Evolutionary conservation across 2,113 vertebrate genomes (phyloP), one percentile per base, ranked within the genome.

Genomic region (Pelobates fuscus): DNA sequence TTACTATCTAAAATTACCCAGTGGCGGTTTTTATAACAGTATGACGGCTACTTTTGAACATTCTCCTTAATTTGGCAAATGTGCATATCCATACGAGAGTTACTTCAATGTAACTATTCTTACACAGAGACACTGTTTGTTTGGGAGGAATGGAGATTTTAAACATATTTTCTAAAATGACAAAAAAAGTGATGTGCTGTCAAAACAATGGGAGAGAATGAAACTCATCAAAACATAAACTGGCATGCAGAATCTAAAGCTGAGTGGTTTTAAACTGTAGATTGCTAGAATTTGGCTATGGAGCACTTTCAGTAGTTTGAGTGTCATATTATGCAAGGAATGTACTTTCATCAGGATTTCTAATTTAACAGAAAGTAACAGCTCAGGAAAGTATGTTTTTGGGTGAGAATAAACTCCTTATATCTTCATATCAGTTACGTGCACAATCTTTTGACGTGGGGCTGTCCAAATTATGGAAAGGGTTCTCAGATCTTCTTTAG

Each of bases 101-200:
- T 46, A 43, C 15, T 55, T 54, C 11, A 54, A 64, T 73, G 21
- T 24, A 64, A 55, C 41, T 73, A 8, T 54, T 26, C 41, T 18
- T 41, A 20, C 44, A 24, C 14, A 44, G 37, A 57, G 49, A 37
- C 44, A 55, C 52, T 65, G 62, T 74, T 74, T 74, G 62, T 66
- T 41, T 43, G 49, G 46, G 12, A 46, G 8, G 17, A 57, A 26
- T 18, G 21, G 37, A 30, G 27, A 30, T 58, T 65, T 43, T 17
- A 74, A 49, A 62, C 58, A 74, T 49, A 66, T 65, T 65, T 74
- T 65, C 6, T 55, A 24, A 67, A 74, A 66, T 65, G 52, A 63
- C 37, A 49, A 73, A 54, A 65, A 58, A 58, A 65, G 15, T 52
- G n/a, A 64, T 41, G 24, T 27, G 46, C 61, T 74, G 71, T 74